A percentile compares a stretch with the other conserved stretches of the same genome.
Evolutionary conservation across 2,888 invertebrate species (phyloP).

Genomic region (Parnassius orleans): DNA sequence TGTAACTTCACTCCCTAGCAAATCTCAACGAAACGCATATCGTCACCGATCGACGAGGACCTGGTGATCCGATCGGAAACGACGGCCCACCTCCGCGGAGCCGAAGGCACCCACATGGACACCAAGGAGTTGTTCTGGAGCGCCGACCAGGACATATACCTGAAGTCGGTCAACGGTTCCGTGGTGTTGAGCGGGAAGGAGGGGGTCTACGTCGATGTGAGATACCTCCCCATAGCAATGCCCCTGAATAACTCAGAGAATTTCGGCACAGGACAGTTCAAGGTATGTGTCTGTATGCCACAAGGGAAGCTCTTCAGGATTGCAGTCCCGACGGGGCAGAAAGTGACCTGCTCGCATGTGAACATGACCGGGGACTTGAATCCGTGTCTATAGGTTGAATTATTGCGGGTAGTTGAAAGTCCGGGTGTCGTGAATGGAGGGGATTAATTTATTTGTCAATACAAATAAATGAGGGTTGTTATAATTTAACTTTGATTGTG

Average conservation of each 20-base stretch:
- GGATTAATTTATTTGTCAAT: no score
- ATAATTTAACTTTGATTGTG: no score
- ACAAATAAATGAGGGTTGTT: no score
- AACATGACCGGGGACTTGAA: slow-evolving; percentile 82
- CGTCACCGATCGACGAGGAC: slow-evolving; percentile 86
- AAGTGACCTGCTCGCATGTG: slow-evolving; percentile 83
- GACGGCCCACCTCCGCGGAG: slow-evolving; percentile 86
- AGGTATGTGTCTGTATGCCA: slow-evolving; percentile 95
- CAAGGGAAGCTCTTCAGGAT: slow-evolving; percentile 91
- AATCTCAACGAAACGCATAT: slow-evolving; percentile 86
- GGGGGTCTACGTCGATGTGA: slow-evolving; percentile 86
- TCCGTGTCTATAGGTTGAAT: slow-evolving; percentile 74
- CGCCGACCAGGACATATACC: slow-evolving; percentile 88
- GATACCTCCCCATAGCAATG: slow-evolving; percentile 85
- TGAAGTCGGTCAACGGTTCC: slow-evolving; percentile 89
- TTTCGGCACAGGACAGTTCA: slow-evolving; percentile 83
- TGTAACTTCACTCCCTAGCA: slow-evolving; percentile 51
- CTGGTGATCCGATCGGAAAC: slow-evolving; percentile 85
- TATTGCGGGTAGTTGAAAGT: no score
- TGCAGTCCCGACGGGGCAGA: slow-evolving; percentile 83
- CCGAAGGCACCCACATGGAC: slow-evolving; percentile 89
- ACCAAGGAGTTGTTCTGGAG: slow-evolving; percentile 86
- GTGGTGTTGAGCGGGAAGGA: slow-evolving; percentile 85
- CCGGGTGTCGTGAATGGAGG: no score
- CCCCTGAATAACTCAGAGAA: slow-evolving; percentile 55